Base-by-base conservation (phyloP, 2,888 invertebrate species). In the Zaprionus bogoriensis region DNA sequence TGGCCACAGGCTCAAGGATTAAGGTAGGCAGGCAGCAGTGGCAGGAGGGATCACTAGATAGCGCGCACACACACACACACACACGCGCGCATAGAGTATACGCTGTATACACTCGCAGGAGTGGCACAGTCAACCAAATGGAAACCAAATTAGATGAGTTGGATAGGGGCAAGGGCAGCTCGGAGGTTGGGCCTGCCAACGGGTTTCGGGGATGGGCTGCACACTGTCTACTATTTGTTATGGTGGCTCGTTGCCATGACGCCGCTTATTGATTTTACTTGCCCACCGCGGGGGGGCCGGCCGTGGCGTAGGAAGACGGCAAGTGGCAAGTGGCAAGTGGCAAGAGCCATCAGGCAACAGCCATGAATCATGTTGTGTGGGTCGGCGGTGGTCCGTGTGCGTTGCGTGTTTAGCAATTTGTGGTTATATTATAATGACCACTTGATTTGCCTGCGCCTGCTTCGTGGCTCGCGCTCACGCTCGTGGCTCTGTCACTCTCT, bases 391-490 rank as follows among this genome's bases (percentile, higher is more conserved):
- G 30, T 30, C n/a, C 25, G 57, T 66, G 69, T 61, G 67, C 64
- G 67, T 80, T 77, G 78, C 78, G 78, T 78, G 84, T 69, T 84
- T 71, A 80, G 84, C 84, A 79, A 79, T 79, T 79, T 79, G 84
- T 65, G 78, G 78, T 69, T 84, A 83, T 79, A 79, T 80, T 81
- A 79, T 83, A 79, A 83, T 81, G 78, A 83, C 81, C 78, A 79
- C 78, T 79, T 79, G 78, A 79, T 79, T 79, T 79, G 75, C 78
- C 69, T 74, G 81, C 46, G 65, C 70, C 61, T n/a, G n/a, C n/a
- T n/a, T n/a, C n/a, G n/a, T n/a, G n/a, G n/a, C n/a, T n/a, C n/a
- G n/a, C 14, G 14, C 32, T 14, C 51, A 19, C 28, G 48, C 46
- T 22, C n/a, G 10, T 7, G 30, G n/a, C n/a, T n/a, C n/a, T n/a